A percentile compares a stretch with the other conserved stretches of the same genome.
Evolutionary conservation across 2,797 vertebrate species (phyloP).

Genomic region (Coendou prehensilis): DNA sequence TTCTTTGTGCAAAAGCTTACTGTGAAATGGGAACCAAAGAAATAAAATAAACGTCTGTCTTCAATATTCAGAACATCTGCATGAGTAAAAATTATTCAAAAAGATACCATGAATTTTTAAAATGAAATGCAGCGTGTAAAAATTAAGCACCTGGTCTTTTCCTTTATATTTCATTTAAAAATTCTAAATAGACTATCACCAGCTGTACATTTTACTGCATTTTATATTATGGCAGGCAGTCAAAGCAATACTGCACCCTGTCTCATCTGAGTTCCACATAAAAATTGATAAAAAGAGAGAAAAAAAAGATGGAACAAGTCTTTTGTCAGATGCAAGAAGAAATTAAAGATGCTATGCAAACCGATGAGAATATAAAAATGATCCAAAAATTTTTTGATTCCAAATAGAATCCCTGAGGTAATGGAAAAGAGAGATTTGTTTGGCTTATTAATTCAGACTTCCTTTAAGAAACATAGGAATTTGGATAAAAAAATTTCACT

Average conservation of each 20-base stretch:
- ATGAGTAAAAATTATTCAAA: slow-evolving; percentile 85
- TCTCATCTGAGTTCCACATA: slow-evolving; percentile 77
- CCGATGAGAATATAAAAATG: background rate
- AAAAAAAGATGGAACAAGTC: slow-evolving; percentile 42
- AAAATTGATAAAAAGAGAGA: slow-evolving; percentile 74
- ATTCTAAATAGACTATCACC: slow-evolving; percentile 83
- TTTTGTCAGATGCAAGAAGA: slow-evolving; percentile 52
- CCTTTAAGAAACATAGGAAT: slow-evolving; percentile 59
- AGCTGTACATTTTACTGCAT: slow-evolving; percentile 84
- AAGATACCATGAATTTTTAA: slow-evolving; percentile 86
- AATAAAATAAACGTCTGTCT: slow-evolving; percentile 82
- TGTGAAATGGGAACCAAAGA: slow-evolving; percentile 73
- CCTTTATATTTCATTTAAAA: slow-evolving; percentile 85
- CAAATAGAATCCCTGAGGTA: slow-evolving; percentile 43
- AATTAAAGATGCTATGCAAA: slow-evolving; percentile 65
- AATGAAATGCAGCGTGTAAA: slow-evolving; percentile 83
- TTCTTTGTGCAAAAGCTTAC: slow-evolving; percentile 77
- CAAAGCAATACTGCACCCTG: slow-evolving; percentile 73
- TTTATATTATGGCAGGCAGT: slow-evolving; percentile 79
- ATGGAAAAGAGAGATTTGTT: background rate
- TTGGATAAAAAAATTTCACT: slow-evolving; percentile 49
- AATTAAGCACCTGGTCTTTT: slow-evolving; percentile 86
- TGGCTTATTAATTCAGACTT: slow-evolving; percentile 24
- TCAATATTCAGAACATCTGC: slow-evolving; percentile 84
- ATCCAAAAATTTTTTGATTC: slow-evolving; percentile 28